Base-by-base conservation (phyloP, 2,113 vertebrate genomes). In the Mustelus asterias region DNA sequence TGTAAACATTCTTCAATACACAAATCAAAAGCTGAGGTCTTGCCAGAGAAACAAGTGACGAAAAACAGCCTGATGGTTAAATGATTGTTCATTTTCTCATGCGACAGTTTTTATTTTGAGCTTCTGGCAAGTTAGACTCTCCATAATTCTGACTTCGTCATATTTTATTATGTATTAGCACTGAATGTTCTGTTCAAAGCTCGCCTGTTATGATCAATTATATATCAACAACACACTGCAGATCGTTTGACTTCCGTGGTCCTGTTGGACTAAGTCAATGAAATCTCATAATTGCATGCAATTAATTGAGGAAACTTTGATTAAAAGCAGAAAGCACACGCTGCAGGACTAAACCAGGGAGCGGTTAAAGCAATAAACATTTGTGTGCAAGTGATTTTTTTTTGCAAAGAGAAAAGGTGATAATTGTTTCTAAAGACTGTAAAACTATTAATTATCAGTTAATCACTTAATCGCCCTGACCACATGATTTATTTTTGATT, bases 91-190 rank as follows among this genome's bases (percentile, higher is more conserved):
- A 60, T 58, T 90, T 90, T 60, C 48, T 90, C 26, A 90, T 14
- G 24, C 88, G 33, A 60, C 44, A 26, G 85, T 37, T 60, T 26
- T 60, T n/a, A 63, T 48, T 90, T 90, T 90, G 13, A 90, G 88
- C 88, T 90, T 90, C 48, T 33, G 48, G 48, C 88, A 90, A 90
- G 11, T 90, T 63, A 60, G 33, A 63, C 11, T 90, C 88, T n/a
- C 2, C 58, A 63, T 60, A 24, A 60, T 63, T 90, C 26, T 63
- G 54, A 33, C 88, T 60, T 63, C 88, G 63, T 90, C 58, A n/a
- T 60, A 63, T n/a, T 33, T 90, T n/a, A 90, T 90, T 63, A 63
- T 63, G 54, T 90, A 63, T 60, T 58, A 90, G 88, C 88, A 90
- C 88, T 63, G 33, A 60, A 90, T n/a, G 85, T 54, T 58, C 48